Conservation (phyloP, 2,113 vertebrate genomes). For the Triplophysa rosa region DNA sequence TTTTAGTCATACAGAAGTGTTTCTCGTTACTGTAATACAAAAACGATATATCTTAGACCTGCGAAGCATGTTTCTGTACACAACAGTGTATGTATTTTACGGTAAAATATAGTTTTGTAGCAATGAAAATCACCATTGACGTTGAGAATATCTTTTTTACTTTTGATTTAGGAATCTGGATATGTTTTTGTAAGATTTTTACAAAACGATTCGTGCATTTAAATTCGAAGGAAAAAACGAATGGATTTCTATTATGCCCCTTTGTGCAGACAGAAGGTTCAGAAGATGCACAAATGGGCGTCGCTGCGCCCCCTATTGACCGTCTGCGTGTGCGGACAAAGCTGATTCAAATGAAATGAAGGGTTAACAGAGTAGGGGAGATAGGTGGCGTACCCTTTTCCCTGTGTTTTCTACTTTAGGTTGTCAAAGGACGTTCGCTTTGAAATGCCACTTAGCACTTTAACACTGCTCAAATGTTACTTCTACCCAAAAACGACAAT, state of each 20-base stretch:
- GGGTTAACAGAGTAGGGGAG: not conserved
- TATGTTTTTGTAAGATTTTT: too few species aligned
- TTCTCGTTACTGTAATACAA: not conserved
- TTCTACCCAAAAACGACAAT: conserved; percentile 27
- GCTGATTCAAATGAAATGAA: not conserved
- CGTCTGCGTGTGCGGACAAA: not conserved
- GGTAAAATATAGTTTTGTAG: too few species aligned
- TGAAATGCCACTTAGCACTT: conserved; percentile 45
- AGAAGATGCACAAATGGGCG: not conserved
- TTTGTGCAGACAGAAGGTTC: too few species aligned
- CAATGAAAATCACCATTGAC: too few species aligned
- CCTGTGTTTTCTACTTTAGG: not conserved
- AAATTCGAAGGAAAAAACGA: not conserved
- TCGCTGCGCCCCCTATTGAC: not conserved
- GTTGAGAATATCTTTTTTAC: too few species aligned
- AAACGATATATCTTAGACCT: too few species aligned
- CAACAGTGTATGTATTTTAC: too few species aligned
- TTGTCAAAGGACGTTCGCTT: not conserved
- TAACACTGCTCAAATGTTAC: conserved; percentile 17
- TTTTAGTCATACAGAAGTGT: too few species aligned
- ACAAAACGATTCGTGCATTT: not conserved
- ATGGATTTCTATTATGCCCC: too few species aligned
- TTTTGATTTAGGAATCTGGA: too few species aligned
- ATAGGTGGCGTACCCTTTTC: not conserved
- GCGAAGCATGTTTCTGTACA: too few species aligned